Conservation (phyloP, 2,888 invertebrate species). For the Leucophenga montana region DNA sequence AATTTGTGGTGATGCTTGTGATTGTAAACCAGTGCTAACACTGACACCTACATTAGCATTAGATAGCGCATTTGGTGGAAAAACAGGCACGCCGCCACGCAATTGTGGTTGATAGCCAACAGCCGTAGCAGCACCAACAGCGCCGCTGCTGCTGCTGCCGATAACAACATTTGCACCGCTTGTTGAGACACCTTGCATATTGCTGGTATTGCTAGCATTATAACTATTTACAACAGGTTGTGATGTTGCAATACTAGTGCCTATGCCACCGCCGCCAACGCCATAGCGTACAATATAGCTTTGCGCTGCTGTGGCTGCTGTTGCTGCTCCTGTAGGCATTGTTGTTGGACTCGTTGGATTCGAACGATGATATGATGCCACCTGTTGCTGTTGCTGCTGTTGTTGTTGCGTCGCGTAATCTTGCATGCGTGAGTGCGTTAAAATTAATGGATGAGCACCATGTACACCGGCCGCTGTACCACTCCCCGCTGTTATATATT, state of each 20-base stretch:
- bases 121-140: slow-evolving; percentile 26
- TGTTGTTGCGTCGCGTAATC: slow-evolving; percentile 59
- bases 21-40: too few species aligned
- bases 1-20: slow-evolving; percentile 76
- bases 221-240: slow-evolving; percentile 1
- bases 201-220: slow-evolving; percentile 45
- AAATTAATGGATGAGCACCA: slow-evolving; percentile 65
- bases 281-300: slow-evolving; percentile 70
- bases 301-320: slow-evolving; percentile 63
- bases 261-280: slow-evolving; percentile 42
- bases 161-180: too few species aligned
- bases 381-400: slow-evolving; percentile 64
- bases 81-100: slow-evolving; percentile 81
- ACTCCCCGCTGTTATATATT: slow-evolving; percentile 63
- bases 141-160: slow-evolving; percentile 33
- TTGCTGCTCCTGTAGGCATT: slow-evolving; percentile 70
- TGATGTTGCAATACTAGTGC: slow-evolving; percentile 13
- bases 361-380: slow-evolving; percentile 77
- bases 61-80: slow-evolving; percentile 75
- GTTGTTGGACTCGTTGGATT: slow-evolving; percentile 84
- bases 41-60: slow-evolving; percentile 38
- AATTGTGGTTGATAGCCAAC: slow-evolving; percentile 77
- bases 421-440: slow-evolving; percentile 69
- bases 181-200: not conserved
- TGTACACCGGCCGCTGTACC: slow-evolving; percentile 48